A percentile compares a stretch with the other conserved stretches of the same genome.
phyloP scores from a whole-genome alignment of 2,113 vertebrate genomes.

The Garra rufa region DNA sequence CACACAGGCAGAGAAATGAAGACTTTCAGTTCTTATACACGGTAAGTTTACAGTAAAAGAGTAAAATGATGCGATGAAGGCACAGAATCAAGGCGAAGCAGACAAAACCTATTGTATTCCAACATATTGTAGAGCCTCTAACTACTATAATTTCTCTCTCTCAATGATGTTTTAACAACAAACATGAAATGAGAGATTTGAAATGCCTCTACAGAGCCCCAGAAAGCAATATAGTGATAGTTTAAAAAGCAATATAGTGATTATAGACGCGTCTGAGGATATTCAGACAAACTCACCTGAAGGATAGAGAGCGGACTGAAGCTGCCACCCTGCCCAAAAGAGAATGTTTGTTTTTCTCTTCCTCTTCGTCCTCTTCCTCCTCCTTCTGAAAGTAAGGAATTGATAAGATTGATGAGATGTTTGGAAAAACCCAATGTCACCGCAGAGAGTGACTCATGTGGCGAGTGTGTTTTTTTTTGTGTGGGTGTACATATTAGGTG shows the following conservation, averaged over 20 bases:
- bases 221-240: too few relatives aligned
- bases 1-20: slow-evolving; percentile 24
- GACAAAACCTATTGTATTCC: background rate
- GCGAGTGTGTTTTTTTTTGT: background rate
- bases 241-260: background rate
- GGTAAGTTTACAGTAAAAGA: background rate
- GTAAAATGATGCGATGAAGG: background rate
- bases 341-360: slow-evolving; percentile 64
- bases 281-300: slow-evolving; percentile 66
- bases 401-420: background rate
- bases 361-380: slow-evolving; percentile 62
- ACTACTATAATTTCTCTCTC: background rate
- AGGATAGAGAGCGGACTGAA: slow-evolving; percentile 75
- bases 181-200: background rate
- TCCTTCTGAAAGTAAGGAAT: slow-evolving; percentile 42
- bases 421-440: background rate
- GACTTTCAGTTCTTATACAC: slow-evolving; percentile 31
- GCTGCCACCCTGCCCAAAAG: slow-evolving; percentile 72
- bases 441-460: slow-evolving; percentile 12
- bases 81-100: background rate
- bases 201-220: background rate
- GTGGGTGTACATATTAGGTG: background rate
- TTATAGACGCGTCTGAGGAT: background rate
- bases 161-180: background rate
- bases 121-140: background rate